Evolutionary conservation across 2,888 invertebrate genomes (phyloP).

Genomic region (Lepidocyrtinus sp.): DNA sequence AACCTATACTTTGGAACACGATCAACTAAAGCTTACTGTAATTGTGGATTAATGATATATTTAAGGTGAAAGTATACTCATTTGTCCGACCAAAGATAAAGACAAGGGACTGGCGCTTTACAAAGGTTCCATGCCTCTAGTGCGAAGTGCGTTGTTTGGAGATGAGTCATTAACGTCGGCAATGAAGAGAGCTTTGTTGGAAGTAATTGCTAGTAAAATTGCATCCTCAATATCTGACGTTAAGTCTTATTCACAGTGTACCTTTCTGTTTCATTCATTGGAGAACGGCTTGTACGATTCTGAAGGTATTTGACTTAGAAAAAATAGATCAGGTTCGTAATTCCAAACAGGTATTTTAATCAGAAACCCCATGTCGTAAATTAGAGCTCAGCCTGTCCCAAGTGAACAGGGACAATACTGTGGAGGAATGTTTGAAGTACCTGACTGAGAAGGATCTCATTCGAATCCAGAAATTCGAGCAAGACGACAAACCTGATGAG

Average conservation of each 20-base stretch:
- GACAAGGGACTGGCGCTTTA: conserved; percentile 81
- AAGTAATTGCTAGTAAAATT: conserved; percentile 87
- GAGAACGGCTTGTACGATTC: conserved; percentile 32
- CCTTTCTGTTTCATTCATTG: conserved; percentile 76
- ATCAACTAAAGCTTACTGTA: too few relatives aligned
- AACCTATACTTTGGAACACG: conserved; percentile 68
- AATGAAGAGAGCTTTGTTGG: conserved; percentile 75
- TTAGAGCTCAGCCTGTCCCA: conserved; percentile 71
- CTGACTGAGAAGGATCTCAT: conserved; percentile 87
- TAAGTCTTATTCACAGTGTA: conserved; percentile 84
- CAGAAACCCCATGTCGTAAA: too few relatives aligned
- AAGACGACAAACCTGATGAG: conserved; percentile 67
- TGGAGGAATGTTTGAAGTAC: conserved; percentile 78
- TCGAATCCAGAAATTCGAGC: conserved; percentile 65
- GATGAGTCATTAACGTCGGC: conserved; percentile 73
- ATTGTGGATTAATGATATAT: conserved; percentile 25
- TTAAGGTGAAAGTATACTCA: conserved; percentile 90
- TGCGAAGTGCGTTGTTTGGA: conserved; percentile 63
- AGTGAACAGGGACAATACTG: conserved; percentile 72
- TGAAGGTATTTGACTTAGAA: conserved; percentile 17
- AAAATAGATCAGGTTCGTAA: neutral
- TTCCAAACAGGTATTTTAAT: too few relatives aligned
- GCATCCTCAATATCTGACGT: conserved; percentile 83
- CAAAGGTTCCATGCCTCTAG: conserved; percentile 72
- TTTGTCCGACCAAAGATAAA: conserved; percentile 85